Conservation (phyloP, 1,140 invertebrate genomes). For the Pseudobourletiella spinata region DNA sequence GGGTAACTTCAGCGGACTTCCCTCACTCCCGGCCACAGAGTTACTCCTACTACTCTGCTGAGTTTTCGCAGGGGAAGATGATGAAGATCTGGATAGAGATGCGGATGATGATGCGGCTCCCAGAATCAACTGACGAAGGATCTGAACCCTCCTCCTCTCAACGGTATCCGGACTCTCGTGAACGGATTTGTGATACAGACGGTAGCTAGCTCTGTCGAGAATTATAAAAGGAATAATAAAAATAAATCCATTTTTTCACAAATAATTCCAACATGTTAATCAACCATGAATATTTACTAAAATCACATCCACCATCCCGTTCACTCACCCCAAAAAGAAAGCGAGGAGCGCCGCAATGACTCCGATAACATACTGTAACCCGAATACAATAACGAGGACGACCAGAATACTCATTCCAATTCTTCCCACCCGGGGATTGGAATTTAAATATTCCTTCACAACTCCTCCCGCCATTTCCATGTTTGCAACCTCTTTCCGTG, state of each 20-base stretch:
- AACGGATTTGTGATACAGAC: slow-evolving; percentile 5
- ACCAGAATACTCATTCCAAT: too few relatives aligned
- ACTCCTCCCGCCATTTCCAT: too few relatives aligned
- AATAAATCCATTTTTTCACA: neutral
- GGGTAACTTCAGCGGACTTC: neutral
- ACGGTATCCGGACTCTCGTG: neutral
- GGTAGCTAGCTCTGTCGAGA: slow-evolving; percentile 9
- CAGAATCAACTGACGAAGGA: neutral
- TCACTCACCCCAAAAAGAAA: slow-evolving; percentile 17
- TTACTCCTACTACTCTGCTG: neutral
- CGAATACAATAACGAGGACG: too few relatives aligned
- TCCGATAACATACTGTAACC: neutral
- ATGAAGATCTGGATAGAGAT: neutral
- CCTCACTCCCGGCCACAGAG: neutral
- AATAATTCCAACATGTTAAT: neutral
- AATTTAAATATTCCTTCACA: too few relatives aligned
- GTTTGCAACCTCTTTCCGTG: too few relatives aligned
- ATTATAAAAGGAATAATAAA: neutral
- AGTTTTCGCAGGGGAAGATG: neutral
- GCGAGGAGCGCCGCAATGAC: neutral
- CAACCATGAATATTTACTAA: neutral
- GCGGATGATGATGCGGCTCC: too few relatives aligned
- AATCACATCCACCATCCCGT: neutral
- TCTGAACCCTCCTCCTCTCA: neutral
- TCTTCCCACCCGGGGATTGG: too few relatives aligned